These are phyloP conservation scores for Omphaloscelis lunosa DNA, from an alignment of 2,888 invertebrate genomes.

Conservation along the genomic window DNA sequence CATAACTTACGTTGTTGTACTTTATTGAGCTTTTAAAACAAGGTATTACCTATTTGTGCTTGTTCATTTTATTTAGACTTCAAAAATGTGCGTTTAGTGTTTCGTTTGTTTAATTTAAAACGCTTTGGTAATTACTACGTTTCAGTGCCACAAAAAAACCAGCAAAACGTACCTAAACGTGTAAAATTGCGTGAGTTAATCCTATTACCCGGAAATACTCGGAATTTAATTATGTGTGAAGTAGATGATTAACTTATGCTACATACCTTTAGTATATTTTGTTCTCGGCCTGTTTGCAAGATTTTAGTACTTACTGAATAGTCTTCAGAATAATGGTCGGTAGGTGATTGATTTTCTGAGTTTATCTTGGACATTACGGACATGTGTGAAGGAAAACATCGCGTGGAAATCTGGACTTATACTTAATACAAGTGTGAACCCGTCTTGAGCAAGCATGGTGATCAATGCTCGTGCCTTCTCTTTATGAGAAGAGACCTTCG, in stretches of 20 bases:
- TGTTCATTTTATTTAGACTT: background rate
- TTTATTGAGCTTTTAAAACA: background rate
- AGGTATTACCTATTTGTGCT: background rate
- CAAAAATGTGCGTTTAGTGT: background rate
- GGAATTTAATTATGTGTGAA: constrained; percentile 57
- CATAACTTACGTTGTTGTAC: background rate
- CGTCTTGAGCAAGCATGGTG: background rate
- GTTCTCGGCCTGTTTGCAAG: background rate
- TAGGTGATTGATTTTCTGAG: background rate
- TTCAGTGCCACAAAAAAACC: background rate
- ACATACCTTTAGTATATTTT: background rate
- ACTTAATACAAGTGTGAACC: background rate
- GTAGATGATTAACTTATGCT: background rate
- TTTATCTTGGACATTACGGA: too few species aligned
- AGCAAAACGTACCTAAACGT: background rate
- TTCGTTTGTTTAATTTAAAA: background rate
- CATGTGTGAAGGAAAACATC: background rate
- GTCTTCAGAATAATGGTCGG: background rate
- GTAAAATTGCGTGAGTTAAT: constrained; percentile 19
- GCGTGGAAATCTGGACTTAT: background rate
- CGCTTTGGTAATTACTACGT: background rate
- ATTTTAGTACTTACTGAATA: background rate
- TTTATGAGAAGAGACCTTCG: background rate
- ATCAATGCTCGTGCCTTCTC: background rate
- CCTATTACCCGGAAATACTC: constrained; percentile 42